Percentiles rank a stretch among this genome's conserved stretches.
phyloP scores from a whole-genome alignment of 2,888 invertebrate species.

The Euproctis similis region DNA sequence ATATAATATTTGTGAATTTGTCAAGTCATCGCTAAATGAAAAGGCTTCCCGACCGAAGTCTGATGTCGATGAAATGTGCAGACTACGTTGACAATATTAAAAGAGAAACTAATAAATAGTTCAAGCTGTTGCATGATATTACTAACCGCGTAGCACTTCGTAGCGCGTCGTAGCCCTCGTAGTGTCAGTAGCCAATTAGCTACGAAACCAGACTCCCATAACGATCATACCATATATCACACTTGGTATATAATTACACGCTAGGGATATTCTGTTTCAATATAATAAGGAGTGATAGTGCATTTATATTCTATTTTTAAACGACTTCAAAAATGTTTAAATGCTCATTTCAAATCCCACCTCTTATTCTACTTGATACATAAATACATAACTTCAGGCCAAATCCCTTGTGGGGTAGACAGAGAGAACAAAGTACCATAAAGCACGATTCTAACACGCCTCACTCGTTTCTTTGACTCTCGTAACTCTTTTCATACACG shows the following conservation, averaged over 20 bases:
- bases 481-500: too few species aligned
- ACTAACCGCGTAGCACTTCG: conserved; percentile 2
- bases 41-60: too few species aligned
- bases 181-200: conserved; percentile 5
- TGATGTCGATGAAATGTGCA: background rate
- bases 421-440: too few species aligned
- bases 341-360: too few species aligned
- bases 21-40: background rate
- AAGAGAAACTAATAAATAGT: too few species aligned
- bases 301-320: background rate
- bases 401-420: too few species aligned
- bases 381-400: too few species aligned
- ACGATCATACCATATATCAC: conserved; percentile 2
- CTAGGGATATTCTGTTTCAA: conserved; percentile 8
- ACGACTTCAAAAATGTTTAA: too few species aligned
- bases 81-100: background rate
- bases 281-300: conserved; percentile 5
- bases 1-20: background rate
- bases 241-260: conserved; percentile 4
- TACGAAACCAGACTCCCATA: conserved; percentile 4
- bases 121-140: too few species aligned
- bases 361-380: background rate
- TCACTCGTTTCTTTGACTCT: too few species aligned
- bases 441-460: too few species aligned
- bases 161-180: conserved; percentile 4